Conservation (phyloP, 2,797 vertebrate species). For the Perodicticus potto region DNA sequence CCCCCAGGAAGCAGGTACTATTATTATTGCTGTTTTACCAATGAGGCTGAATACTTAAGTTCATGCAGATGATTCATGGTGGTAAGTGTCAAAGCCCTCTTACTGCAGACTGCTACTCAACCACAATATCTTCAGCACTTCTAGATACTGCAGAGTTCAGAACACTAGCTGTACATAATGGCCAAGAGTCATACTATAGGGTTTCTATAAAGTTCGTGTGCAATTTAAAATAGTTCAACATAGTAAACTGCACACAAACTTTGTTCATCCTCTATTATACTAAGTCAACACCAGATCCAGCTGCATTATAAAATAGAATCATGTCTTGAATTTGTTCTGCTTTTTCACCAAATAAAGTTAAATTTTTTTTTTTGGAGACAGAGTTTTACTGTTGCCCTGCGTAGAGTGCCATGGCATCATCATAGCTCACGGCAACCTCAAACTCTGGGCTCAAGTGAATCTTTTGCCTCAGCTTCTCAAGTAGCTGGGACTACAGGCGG, state of each 20-base stretch:
- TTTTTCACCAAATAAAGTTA: background rate
- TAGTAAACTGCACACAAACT: too few relatives aligned
- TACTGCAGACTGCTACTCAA: background rate
- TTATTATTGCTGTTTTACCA: background rate
- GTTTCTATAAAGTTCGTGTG: too few relatives aligned
- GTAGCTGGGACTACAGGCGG: too few relatives aligned
- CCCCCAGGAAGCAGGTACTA: background rate
- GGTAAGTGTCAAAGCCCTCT: background rate
- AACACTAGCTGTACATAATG: rapidly evolving
- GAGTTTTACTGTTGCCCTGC: too few relatives aligned
- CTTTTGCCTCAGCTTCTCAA: too few relatives aligned
- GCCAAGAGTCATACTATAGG: background rate
- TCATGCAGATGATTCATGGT: background rate
- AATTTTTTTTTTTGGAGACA: too few relatives aligned
- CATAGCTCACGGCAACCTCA: too few relatives aligned
- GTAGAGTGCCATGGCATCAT: too few relatives aligned
- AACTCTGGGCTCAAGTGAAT: too few relatives aligned
- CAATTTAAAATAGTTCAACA: too few relatives aligned
- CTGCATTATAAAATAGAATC: background rate
- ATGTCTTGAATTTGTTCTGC: background rate
- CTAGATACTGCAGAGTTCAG: background rate
- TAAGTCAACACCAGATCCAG: background rate
- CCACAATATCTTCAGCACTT: background rate
- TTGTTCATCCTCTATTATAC: background rate
- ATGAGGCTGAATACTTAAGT: background rate